These are phyloP conservation scores for Metopia argyrocephala DNA, from an alignment of 2,888 invertebrate genomes.

Conservation along the genomic window DNA sequence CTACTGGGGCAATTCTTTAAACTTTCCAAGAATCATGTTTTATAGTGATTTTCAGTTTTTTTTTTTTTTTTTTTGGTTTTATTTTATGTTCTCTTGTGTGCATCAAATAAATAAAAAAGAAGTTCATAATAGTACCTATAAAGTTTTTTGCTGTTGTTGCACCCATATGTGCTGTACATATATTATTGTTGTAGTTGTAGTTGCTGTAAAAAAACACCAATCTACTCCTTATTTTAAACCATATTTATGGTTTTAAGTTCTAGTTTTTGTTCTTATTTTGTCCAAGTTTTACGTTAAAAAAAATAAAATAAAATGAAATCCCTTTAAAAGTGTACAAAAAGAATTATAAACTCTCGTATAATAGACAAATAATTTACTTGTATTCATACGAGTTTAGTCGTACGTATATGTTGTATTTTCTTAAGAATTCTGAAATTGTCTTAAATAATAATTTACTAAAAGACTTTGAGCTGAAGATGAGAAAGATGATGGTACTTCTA, in stretches of 20 bases:
- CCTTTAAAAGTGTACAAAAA: neutral
- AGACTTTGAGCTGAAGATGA: neutral
- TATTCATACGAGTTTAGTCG: neutral
- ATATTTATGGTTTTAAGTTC: slow-evolving; percentile 47
- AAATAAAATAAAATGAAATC: too few species aligned
- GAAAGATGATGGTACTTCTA: too few species aligned
- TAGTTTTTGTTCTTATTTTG: neutral
- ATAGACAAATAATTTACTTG: slow-evolving; percentile 45
- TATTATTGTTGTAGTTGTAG: neutral
- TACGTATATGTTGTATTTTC: neutral
- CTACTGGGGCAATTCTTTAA: slow-evolving; percentile 14
- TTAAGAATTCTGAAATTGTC: neutral
- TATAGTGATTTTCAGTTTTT: slow-evolving; percentile 17
- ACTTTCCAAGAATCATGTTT: slow-evolving; percentile 53
- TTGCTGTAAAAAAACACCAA: neutral
- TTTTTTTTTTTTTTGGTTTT: slow-evolving; percentile 6
- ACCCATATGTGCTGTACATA: slow-evolving; percentile 43
- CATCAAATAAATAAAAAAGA: slow-evolving; percentile 17
- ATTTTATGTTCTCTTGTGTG: neutral
- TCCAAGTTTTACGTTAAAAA: neutral
- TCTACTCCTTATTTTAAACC: slow-evolving; percentile 41
- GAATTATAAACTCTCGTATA: neutral
- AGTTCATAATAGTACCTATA: neutral
- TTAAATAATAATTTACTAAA: neutral
- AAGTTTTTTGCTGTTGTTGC: slow-evolving; percentile 7